Conservation (phyloP, 1,140 invertebrate species). For the Lordiphosa clarofinis region DNA sequence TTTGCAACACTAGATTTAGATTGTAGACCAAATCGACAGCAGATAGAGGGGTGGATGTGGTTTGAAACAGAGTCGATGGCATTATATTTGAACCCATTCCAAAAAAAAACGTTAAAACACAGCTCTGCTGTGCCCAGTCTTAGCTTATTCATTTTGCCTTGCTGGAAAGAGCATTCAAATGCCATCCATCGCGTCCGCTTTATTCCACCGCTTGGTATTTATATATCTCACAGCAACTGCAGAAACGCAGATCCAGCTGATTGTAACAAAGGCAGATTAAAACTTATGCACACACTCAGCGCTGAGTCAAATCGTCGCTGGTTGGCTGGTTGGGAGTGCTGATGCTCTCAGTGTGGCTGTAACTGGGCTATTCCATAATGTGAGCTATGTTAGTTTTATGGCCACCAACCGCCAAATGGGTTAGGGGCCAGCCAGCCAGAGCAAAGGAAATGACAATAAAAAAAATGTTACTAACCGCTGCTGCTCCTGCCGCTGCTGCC, state of each 20-base stretch:
- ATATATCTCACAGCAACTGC: conserved; percentile 24
- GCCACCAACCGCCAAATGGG: conserved; percentile 61
- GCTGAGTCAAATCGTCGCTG: neutral
- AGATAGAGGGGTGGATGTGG: too few species aligned
- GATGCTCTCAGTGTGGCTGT: conserved; percentile 14
- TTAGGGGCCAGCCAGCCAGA: conserved; percentile 35
- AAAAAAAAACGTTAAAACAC: too few species aligned
- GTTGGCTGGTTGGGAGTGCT: conserved; percentile 13
- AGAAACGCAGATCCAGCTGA: conserved; percentile 37
- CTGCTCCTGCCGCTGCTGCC: conserved; percentile 7
- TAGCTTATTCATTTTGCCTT: too few species aligned
- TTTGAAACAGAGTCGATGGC: too few species aligned
- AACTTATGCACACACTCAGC: conserved; percentile 66
- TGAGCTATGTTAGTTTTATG: conserved; percentile 73
- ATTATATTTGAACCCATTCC: too few species aligned
- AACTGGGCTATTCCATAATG: conserved; percentile 45
- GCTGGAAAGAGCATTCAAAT: conserved; percentile 18
- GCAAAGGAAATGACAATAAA: conserved; percentile 70
- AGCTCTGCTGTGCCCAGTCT: too few species aligned
- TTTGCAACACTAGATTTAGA: too few species aligned
- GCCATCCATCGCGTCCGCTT: neutral
- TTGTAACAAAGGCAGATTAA: conserved; percentile 75
- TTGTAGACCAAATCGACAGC: too few species aligned
- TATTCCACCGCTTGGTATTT: conserved; percentile 9
- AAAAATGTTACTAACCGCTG: conserved; percentile 72